A percentile compares a stretch with the other conserved stretches of the same genome.
Evolutionary conservation across 2,113 vertebrate species (phyloP).

Genomic region (Bubo blakistoni): DNA sequence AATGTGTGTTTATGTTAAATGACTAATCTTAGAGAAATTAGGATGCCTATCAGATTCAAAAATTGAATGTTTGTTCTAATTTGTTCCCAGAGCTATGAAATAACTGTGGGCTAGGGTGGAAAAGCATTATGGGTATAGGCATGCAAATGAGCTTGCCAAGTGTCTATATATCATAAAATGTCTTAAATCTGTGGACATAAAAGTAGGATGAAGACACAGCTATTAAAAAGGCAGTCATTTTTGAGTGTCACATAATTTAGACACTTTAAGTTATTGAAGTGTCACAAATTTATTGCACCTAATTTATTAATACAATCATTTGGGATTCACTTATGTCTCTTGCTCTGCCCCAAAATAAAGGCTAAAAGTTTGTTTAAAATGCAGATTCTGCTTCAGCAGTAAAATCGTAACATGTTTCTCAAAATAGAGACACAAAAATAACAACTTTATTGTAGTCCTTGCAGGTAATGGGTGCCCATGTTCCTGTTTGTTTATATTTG

Average conservation of each 20-base stretch:
- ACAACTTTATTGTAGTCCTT: not conserved
- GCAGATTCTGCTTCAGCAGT: conserved; percentile 5
- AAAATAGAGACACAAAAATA: not conserved
- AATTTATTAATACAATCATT: conserved; percentile 71
- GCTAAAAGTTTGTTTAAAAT: conserved; percentile 30
- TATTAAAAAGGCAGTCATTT: conserved; percentile 67
- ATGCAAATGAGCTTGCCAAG: conserved; percentile 23
- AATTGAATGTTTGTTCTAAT: not conserved
- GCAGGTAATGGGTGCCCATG: not conserved
- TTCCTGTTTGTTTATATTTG: not conserved
- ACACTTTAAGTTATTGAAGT: conserved; percentile 68
- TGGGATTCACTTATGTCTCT: conserved; percentile 59
- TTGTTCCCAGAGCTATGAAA: not conserved
- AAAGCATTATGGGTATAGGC: not conserved
- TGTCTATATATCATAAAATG: conserved; percentile 41
- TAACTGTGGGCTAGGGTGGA: not conserved
- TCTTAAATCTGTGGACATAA: conserved; percentile 52
- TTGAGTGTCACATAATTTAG: conserved; percentile 67
- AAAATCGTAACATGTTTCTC: conserved; percentile 11
- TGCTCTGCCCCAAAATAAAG: conserved; percentile 21
- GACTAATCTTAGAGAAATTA: not conserved
- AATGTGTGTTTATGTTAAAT: not conserved
- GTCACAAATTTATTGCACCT: conserved; percentile 63
- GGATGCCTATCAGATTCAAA: not conserved
- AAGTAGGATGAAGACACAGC: conserved; percentile 24